A percentile compares a stretch with the other conserved stretches of the same genome.
These are phyloP conservation scores for Rhynchomys soricoides DNA, from an alignment of 2,113 vertebrate species.

Conservation along the genomic window DNA sequence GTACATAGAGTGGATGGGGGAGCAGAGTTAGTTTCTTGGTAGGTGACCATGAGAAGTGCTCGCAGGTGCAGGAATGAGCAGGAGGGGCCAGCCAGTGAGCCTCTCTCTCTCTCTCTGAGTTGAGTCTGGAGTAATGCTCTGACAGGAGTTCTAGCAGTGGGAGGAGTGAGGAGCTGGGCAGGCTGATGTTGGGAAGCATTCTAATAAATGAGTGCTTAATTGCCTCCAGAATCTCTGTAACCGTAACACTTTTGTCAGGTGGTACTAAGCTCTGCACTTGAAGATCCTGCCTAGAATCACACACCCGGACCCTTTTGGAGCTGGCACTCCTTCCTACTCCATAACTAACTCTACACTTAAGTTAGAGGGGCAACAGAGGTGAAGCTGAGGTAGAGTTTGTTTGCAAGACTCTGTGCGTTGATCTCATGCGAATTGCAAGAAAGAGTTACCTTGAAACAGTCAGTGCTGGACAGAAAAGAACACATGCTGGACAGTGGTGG, in stretches of 20 bases:
- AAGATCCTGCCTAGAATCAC: not conserved
- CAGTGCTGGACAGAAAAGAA: conserved; percentile 2
- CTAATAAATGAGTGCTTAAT: not conserved
- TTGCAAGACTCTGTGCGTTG: not conserved
- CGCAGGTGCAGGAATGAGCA: not conserved
- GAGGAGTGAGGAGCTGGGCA: not conserved
- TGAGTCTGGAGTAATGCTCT: conserved; percentile 1
- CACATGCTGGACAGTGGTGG: no score
- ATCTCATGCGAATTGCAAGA: conserved; percentile 6
- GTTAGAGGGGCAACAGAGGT: not conserved
- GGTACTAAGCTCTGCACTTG: not conserved
- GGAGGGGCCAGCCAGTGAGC: no score
- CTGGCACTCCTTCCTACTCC: not conserved
- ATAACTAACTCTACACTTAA: not conserved
- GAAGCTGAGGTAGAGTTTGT: not conserved
- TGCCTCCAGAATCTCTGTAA: not conserved
- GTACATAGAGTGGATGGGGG: not conserved
- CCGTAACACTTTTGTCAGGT: not conserved
- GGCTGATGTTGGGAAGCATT: not conserved
- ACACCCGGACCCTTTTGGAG: not conserved
- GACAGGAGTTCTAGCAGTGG: not conserved
- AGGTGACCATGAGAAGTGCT: not conserved
- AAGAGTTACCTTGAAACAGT: not conserved
- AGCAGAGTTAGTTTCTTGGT: not conserved
- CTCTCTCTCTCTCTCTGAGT: not conserved